These are phyloP conservation scores for Triops cancriformis DNA, from an alignment of 1,140 invertebrate genomes.

Conservation along the genomic window DNA sequence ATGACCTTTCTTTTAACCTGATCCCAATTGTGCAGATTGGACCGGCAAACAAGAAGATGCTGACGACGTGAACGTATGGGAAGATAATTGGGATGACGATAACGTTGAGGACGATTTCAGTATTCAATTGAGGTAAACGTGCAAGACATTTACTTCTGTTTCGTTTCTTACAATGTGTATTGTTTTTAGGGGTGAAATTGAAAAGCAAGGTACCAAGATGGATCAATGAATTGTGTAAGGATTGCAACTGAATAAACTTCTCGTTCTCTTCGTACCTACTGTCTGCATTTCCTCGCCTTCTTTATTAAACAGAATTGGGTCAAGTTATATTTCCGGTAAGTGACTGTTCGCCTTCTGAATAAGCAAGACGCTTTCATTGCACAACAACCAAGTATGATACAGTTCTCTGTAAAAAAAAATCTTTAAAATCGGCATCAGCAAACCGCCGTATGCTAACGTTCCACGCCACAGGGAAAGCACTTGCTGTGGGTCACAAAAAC, in stretches of 20 bases:
- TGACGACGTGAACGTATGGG: slow-evolving; percentile 86
- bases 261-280: not conserved
- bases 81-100: slow-evolving; percentile 99
- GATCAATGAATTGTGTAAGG: slow-evolving; percentile 22
- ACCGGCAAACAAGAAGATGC: slow-evolving; percentile 64
- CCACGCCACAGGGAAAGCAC: no score
- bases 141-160: not conserved
- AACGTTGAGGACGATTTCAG: slow-evolving; percentile 97
- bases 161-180: not conserved
- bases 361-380: no score
- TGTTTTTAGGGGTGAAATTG: slow-evolving; percentile 30
- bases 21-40: slow-evolving; percentile 59
- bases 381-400: no score
- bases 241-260: not conserved
- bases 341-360: no score
- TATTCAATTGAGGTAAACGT: slow-evolving; percentile 69
- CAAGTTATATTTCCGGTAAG: no score
- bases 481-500: no score
- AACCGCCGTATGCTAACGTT: no score
- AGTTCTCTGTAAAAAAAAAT: no score
- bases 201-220: slow-evolving; percentile 31
- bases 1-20: not conserved
- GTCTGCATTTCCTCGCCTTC: not conserved
- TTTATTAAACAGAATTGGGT: no score
- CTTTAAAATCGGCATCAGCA: no score